Conservation (phyloP, 2,113 vertebrate genomes). For the Poecilia latipinna region DNA sequence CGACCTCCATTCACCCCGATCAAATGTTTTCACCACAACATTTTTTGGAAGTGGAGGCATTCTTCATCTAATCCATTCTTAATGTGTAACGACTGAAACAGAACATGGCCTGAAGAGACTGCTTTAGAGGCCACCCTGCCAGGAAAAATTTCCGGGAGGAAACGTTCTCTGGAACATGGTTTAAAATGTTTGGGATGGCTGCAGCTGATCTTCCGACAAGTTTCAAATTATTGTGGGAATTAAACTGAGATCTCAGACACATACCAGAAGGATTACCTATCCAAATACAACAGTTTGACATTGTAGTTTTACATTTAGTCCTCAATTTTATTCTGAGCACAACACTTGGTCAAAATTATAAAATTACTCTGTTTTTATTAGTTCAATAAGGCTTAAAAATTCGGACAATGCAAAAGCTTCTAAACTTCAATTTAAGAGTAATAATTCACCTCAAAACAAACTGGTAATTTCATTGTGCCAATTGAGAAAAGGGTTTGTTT, state of each 20-base stretch:
- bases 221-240: conserved; percentile 58
- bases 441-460: too few relatives aligned
- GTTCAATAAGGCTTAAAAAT: not conserved
- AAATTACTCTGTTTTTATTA: not conserved
- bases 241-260: conserved; percentile 28
- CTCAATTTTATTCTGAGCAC: not conserved
- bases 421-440: not conserved
- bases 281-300: conserved; percentile 27
- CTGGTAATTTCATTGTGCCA: not conserved
- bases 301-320: conserved; percentile 25
- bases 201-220: conserved; percentile 52
- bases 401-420: not conserved
- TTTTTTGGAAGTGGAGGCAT: conserved; percentile 54
- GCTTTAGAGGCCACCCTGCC: conserved; percentile 39
- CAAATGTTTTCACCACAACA: conserved; percentile 55
- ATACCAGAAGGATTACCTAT: conserved; percentile 39
- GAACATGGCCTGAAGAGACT: conserved; percentile 47
- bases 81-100: conserved; percentile 64
- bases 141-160: conserved; percentile 54
- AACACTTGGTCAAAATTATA: not conserved
- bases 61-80: conserved; percentile 60
- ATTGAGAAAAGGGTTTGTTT: conserved; percentile 1
- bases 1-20: conserved; percentile 37
- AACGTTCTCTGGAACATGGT: conserved; percentile 46
- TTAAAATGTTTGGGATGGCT: conserved; percentile 58